A percentile compares a stretch with the other conserved stretches of the same genome.
phyloP scores from a whole-genome alignment of 92 coral and sea anemone species.

The Palythoa grandis region DNA sequence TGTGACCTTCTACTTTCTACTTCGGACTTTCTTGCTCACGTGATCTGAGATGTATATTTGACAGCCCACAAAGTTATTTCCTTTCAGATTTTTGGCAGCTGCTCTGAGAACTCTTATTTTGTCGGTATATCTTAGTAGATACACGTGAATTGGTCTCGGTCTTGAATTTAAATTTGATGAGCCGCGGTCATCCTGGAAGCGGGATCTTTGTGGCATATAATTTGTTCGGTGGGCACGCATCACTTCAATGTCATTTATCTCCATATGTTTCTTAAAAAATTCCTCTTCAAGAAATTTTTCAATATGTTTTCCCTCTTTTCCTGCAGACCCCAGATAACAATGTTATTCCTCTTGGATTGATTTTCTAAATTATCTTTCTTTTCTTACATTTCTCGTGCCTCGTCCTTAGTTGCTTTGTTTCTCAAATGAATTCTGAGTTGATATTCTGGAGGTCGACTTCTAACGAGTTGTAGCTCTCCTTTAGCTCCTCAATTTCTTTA shows the following conservation, averaged over 20 bases:
- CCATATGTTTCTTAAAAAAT: neutral
- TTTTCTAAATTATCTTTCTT: neutral
- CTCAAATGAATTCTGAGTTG: neutral
- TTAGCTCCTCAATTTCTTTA: neutral
- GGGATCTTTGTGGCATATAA: neutral
- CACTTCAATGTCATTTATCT: neutral
- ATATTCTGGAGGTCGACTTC: neutral
- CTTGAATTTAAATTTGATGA: neutral
- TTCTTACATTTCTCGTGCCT: neutral
- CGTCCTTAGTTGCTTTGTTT: neutral
- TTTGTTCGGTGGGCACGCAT: neutral
- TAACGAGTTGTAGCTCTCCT: neutral
- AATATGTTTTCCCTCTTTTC: neutral
- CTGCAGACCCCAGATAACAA: neutral
- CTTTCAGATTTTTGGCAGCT: neutral
- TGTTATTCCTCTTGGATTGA: neutral
- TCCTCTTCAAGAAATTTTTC: neutral
- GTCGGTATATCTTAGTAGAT: neutral
- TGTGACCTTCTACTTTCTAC: conserved; percentile 16
- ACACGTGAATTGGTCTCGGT: neutral
- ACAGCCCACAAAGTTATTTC: neutral
- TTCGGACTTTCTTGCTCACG: conserved; percentile 1
- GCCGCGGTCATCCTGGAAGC: neutral
- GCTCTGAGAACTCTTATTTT: conserved; percentile 12
- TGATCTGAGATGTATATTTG: neutral